Evolutionary conservation across 2,888 invertebrate species (phyloP).

Genomic region (Tetragonula carbonaria): DNA sequence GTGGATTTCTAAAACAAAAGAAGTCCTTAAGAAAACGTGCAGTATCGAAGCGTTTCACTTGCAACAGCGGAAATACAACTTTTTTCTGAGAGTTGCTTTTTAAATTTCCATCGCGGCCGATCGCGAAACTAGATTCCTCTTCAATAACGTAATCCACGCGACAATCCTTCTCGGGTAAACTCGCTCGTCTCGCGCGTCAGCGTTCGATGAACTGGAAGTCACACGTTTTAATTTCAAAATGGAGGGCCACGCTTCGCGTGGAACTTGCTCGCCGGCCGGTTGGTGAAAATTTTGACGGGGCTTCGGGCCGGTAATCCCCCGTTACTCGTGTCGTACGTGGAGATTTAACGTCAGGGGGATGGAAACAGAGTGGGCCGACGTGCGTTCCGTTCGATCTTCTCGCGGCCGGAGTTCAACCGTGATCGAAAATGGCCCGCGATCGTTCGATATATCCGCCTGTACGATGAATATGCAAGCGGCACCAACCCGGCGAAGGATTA

Average conservation of each 20-base stretch:
- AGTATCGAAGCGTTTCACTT: no score
- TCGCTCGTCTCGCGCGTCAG: not conserved
- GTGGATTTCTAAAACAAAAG: no score
- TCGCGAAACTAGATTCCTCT: not conserved
- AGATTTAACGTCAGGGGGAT: constrained; percentile 10
- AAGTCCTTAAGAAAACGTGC: no score
- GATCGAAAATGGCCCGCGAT: constrained; percentile 2
- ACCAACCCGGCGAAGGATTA: not conserved
- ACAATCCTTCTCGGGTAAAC: not conserved
- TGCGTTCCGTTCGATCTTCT: constrained; percentile 20
- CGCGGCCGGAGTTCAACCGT: constrained; percentile 23
- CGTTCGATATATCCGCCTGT: constrained; percentile 5
- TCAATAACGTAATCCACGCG: not conserved
- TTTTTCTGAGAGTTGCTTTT: no score
- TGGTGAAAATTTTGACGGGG: constrained; percentile 15
- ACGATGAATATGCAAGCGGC: constrained; percentile 7
- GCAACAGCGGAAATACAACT: no score
- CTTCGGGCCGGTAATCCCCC: constrained; percentile 32
- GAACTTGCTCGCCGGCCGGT: constrained; percentile 12
- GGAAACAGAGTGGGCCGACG: not conserved
- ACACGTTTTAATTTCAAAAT: constrained; percentile 39
- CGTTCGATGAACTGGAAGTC: constrained; percentile 27
- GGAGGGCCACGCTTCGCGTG: constrained; percentile 12
- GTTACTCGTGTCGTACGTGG: constrained; percentile 22
- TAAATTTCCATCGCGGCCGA: no score